Evolutionary conservation across 2,113 vertebrate species (phyloP).

Genomic region (Hiodon tergisus): DNA sequence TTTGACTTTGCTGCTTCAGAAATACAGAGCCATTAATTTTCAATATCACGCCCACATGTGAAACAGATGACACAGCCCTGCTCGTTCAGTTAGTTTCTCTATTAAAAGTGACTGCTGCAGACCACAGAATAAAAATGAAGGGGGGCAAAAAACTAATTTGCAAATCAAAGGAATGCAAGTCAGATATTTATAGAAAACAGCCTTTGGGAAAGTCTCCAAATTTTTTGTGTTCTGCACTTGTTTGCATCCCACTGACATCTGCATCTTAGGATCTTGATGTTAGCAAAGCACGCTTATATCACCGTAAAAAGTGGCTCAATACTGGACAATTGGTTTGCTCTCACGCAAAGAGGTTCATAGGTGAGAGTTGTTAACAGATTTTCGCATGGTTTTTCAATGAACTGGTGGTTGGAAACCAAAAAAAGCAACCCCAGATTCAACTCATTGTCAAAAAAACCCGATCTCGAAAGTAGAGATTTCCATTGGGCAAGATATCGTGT

Average conservation of each 20-base stretch:
- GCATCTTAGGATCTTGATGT: constrained; percentile 24
- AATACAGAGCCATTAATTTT: constrained; percentile 15
- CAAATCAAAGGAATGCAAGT: constrained; percentile 60
- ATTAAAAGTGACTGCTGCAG: constrained; percentile 15
- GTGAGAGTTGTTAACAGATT: constrained; percentile 6
- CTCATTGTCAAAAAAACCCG: constrained; percentile 9
- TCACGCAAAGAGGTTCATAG: not conserved
- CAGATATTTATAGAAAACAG: constrained; percentile 55
- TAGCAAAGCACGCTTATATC: constrained; percentile 14
- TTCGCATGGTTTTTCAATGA: not conserved
- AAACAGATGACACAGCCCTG: constrained; percentile 21
- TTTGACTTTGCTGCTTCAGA: constrained; percentile 12
- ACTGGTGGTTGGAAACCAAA: not conserved
- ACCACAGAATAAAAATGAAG: constrained; percentile 2
- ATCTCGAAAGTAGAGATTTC: not conserved
- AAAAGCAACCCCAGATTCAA: not conserved
- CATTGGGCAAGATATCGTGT: no score
- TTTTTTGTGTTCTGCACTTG: constrained; percentile 28
- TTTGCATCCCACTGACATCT: constrained; percentile 23
- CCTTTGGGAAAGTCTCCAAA: constrained; percentile 43
- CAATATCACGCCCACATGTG: constrained; percentile 17
- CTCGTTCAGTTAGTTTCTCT: not conserved
- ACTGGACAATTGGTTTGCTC: constrained; percentile 17
- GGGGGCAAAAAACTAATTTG: constrained; percentile 49
- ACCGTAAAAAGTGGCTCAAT: constrained; percentile 14